A percentile compares a stretch with the other conserved stretches of the same genome.
Conservation (phyloP, 2,888 invertebrate genomes). For the Alloplasta piceator region DNA sequence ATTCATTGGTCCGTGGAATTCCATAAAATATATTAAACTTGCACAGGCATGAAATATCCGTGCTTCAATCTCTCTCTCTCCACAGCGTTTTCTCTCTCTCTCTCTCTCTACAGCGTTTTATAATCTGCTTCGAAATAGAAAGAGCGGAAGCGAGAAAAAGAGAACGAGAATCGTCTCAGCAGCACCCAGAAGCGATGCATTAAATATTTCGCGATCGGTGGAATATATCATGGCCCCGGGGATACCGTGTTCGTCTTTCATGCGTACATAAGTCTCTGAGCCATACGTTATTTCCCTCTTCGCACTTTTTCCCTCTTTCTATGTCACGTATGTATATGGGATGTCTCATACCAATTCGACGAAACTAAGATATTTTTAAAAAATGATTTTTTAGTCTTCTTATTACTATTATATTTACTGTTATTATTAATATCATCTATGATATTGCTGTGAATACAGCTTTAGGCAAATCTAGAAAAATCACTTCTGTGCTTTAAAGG, state of each 20-base stretch:
- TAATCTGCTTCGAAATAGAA: conserved; percentile 24
- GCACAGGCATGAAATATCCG: conserved; percentile 64
- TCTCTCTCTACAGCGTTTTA: conserved; percentile 25
- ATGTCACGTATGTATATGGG: not conserved
- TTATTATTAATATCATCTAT: not conserved
- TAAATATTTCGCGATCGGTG: conserved; percentile 66
- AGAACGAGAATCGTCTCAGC: conserved; percentile 64
- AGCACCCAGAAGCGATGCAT: conserved; percentile 56
- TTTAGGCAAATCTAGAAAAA: no score
- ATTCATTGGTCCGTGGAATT: conserved; percentile 70
- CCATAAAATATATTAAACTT: conserved; percentile 73
- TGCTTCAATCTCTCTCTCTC: conserved; percentile 24
- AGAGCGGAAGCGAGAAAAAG: not conserved
- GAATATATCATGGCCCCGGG: conserved; percentile 13
- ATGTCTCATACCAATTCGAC: not conserved
- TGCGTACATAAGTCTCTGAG: conserved; percentile 61
- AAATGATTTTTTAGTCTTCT: not conserved
- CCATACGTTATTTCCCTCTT: conserved; percentile 21
- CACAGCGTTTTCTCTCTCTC: not conserved
- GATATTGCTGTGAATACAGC: not conserved
- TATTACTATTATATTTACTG: not conserved
- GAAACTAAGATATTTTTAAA: not conserved
- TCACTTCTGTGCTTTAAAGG: no score
- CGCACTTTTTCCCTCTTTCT: conserved; percentile 12
- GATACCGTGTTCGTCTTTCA: conserved; percentile 38